Evolutionary conservation across 2,113 vertebrate species (phyloP), one percentile per base, ranked within the genome.

Genomic region (Vimba vimba): DNA sequence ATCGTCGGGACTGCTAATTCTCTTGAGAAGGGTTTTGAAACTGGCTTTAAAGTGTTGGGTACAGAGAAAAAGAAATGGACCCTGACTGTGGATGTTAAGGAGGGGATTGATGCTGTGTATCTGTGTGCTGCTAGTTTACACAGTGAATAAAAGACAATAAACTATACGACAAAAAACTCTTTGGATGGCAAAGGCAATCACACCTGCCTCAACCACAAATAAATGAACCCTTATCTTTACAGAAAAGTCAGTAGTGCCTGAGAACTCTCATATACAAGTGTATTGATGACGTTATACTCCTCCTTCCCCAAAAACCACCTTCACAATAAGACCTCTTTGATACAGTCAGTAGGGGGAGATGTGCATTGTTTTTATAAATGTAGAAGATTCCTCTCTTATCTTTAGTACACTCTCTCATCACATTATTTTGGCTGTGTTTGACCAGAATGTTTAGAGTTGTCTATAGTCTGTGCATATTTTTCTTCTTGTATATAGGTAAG

Each of bases 61-160:
- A 50, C 10, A 45, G 83, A 66, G 43, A 69, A 7, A 33, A 88
- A 85, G 76, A 76, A 82, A 47, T 90, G 90, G 88, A 87, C 79
- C 11, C 77, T 91, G 50, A 68, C 39, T 12, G 80, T 91, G 8
- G 36, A 89, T 75, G 66, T 84, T 74, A 15, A 77, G 21, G 39
- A 84, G 7, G 81, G 45, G 25, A 69, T 47, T 45, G 66, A 64
- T 36, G 88, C 87, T 13, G 76, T 91, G 59, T 89, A 85, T 76
- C 57, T 89, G 50, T 87, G 88, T 89, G 88, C 90, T 86, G 88
- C 84, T 59, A 87, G 85, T 76, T 43, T 25, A 27, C 87, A 91
- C 83, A 69, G 85, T 88, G 88, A 68, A 52, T 45, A 2, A 83
- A 27, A 23, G 13, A 3, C 30, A 6, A 9, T 52, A 3, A 50